phyloP scores from a whole-genome alignment of 2,888 invertebrate species.

The Calephelis perditalis region DNA sequence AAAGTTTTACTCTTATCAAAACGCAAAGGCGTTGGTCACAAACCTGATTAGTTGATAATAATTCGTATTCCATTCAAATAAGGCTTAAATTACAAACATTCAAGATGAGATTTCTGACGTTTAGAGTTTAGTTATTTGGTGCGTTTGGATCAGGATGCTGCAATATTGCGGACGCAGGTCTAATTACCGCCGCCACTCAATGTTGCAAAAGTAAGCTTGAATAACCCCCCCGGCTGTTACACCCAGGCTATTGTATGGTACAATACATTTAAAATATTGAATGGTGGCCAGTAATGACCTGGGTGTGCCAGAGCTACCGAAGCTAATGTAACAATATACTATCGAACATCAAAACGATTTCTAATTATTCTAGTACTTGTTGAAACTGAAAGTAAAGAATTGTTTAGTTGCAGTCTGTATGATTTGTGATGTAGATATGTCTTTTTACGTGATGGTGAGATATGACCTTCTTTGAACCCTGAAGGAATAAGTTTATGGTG shows the following conservation, averaged over 20 bases:
- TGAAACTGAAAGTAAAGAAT: too few relatives aligned
- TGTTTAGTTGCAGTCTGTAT: too few relatives aligned
- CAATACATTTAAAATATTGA: slow-evolving; percentile 55
- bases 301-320: slow-evolving; percentile 54
- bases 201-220: slow-evolving; percentile 69
- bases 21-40: slow-evolving; percentile 35
- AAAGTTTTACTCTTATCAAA: slow-evolving; percentile 37
- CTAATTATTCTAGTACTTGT: slow-evolving; percentile 58
- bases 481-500: too few relatives aligned
- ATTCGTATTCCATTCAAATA: slow-evolving; percentile 25
- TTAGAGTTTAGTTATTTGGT: slow-evolving; percentile 34
- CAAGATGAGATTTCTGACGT: slow-evolving; percentile 21
- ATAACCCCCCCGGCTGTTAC: slow-evolving; percentile 59
- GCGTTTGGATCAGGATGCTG: slow-evolving; percentile 74
- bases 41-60: slow-evolving; percentile 29
- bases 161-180: slow-evolving; percentile 63
- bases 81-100: slow-evolving; percentile 26
- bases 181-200: slow-evolving; percentile 71
- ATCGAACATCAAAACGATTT: slow-evolving; percentile 50
- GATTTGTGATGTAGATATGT: too few relatives aligned
- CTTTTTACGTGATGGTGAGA: too few relatives aligned
- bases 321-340: slow-evolving; percentile 28
- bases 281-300: slow-evolving; percentile 56
- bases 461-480: too few relatives aligned
- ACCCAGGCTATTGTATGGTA: slow-evolving; percentile 59